Percentiles rank a stretch among this genome's conserved stretches.
Evolutionary conservation across 1,140 invertebrate genomes (phyloP).

Genomic region (Drosophila micromelanica): DNA sequence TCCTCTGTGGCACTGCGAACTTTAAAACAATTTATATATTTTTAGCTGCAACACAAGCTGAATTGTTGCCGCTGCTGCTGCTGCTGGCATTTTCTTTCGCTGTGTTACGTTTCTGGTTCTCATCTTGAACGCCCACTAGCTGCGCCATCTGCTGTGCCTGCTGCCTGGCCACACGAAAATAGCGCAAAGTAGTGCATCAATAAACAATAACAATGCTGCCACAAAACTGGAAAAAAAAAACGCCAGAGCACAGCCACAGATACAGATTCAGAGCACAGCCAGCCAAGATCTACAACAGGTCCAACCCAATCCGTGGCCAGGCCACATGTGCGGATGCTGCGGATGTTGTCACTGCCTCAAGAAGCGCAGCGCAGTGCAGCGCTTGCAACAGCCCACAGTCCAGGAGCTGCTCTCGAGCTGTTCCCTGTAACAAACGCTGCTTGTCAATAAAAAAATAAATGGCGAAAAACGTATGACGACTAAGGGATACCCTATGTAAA

Average conservation of each 20-base stretch:
- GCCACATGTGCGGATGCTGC: constrained; percentile 73
- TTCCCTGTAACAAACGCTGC: constrained; percentile 41
- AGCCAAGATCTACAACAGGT: constrained; percentile 19
- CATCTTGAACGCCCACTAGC: constrained; percentile 65
- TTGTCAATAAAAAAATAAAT: constrained; percentile 65
- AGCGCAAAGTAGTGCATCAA: constrained; percentile 83
- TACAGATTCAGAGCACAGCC: too few relatives aligned
- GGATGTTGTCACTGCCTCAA: constrained; percentile 52
- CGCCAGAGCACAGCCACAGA: constrained; percentile 27
- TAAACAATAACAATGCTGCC: constrained; percentile 81
- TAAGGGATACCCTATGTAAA: background rate
- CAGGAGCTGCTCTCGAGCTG: constrained; percentile 30
- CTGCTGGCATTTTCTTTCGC: constrained; percentile 14
- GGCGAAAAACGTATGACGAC: background rate
- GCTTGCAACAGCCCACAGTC: constrained; percentile 38
- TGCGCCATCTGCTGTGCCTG: constrained; percentile 57
- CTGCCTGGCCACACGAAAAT: constrained; percentile 72
- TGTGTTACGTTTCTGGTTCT: constrained; percentile 25
- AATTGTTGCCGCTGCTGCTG: constrained; percentile 30
- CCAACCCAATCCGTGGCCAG: constrained; percentile 12
- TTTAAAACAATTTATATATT: constrained; percentile 53
- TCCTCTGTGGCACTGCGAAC: constrained; percentile 9
- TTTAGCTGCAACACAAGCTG: constrained; percentile 40
- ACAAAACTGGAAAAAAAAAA: constrained; percentile 71
- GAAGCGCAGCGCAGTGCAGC: constrained; percentile 17